These are phyloP conservation scores for Eupithecia pulchellata DNA, from an alignment of 2,888 invertebrate species.

Conservation along the genomic window DNA sequence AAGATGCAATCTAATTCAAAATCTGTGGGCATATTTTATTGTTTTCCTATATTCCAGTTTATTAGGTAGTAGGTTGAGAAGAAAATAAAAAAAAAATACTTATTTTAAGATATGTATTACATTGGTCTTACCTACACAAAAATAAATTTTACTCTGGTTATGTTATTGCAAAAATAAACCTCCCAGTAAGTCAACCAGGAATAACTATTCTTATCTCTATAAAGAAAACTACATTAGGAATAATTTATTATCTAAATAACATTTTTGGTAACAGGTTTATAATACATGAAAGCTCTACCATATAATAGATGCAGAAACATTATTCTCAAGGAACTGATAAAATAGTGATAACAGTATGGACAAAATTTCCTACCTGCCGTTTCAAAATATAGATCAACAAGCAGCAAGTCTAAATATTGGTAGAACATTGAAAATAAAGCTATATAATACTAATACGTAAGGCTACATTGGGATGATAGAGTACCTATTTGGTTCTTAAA, in stretches of 20 bases:
- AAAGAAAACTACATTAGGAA: conserved; percentile 73
- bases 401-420: background rate
- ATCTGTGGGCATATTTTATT: background rate
- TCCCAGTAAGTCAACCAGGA: conserved; percentile 70
- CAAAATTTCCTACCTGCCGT: conserved; percentile 54
- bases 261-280: conserved; percentile 82
- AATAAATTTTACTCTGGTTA: conserved; percentile 78
- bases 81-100: conserved; percentile 17
- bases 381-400: conserved; percentile 33
- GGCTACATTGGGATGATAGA: conserved; percentile 9
- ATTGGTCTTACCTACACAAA: conserved; percentile 83
- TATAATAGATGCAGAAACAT: conserved; percentile 41
- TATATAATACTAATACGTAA: conserved; percentile 19
- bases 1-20: background rate
- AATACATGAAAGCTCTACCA: conserved; percentile 65
- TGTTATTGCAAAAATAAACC: conserved; percentile 81
- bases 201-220: conserved; percentile 78
- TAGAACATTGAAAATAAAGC: conserved; percentile 14
- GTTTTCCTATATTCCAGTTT: background rate
- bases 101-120: conserved; percentile 79
- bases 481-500: background rate
- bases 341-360: conserved; percentile 47
- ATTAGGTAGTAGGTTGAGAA: background rate
- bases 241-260: conserved; percentile 69
- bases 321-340: conserved; percentile 39